phyloP scores from a whole-genome alignment of 2,113 vertebrate species.

The Trogon surrucura region DNA sequence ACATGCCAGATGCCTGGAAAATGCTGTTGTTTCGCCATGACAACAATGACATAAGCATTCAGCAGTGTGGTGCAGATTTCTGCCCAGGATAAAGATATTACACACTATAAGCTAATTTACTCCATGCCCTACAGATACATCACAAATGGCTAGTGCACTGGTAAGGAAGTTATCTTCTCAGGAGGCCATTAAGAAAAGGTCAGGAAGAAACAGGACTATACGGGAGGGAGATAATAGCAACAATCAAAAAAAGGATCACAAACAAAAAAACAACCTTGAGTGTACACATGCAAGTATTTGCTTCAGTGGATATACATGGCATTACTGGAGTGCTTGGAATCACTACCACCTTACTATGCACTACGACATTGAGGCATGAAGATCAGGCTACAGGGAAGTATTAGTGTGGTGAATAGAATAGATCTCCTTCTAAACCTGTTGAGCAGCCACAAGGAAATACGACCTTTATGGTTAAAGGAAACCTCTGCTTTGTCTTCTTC shows the following conservation, averaged over 20 bases:
- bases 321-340: not conserved
- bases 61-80: not conserved
- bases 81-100: not conserved
- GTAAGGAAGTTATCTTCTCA: not conserved
- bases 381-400: not conserved
- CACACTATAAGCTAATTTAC: not conserved
- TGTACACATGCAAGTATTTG: not conserved
- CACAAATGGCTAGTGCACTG: not conserved
- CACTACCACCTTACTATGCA: not conserved
- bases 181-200: not conserved
- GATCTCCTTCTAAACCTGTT: not conserved
- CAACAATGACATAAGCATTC: not conserved
- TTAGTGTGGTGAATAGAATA: not conserved
- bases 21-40: not conserved
- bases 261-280: not conserved
- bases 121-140: not conserved
- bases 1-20: not conserved
- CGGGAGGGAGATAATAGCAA: not conserved
- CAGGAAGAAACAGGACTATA: not conserved
- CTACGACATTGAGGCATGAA: not conserved
- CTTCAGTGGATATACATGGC: not conserved
- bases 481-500: not conserved
- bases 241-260: not conserved
- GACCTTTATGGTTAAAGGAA: not conserved
- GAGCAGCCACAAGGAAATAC: not conserved